Conservation (phyloP, 2,888 invertebrate species). For the Entomobrya multifasciata region DNA sequence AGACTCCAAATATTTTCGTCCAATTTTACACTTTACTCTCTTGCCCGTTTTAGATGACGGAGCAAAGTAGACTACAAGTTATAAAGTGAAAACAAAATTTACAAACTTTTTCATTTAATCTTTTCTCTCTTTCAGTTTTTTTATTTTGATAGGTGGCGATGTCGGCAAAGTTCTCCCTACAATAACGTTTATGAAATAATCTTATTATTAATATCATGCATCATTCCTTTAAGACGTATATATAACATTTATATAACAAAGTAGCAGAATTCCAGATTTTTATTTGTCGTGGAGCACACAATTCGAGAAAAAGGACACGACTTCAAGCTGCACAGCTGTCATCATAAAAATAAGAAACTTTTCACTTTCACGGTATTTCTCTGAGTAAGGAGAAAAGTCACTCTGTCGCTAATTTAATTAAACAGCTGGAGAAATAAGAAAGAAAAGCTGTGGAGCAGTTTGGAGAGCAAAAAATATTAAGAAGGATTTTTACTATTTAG, state of each 20-base stretch:
- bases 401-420: slow-evolving; percentile 46
- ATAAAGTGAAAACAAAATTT: not conserved
- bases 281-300: no score
- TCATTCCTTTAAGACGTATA: not conserved
- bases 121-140: not conserved
- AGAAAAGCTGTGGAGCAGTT: no score
- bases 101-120: not conserved
- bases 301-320: not conserved
- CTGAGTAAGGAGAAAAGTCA: no score
- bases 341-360: slow-evolving; percentile 49
- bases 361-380: slow-evolving; percentile 39
- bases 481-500: no score
- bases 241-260: no score
- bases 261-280: no score
- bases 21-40: not conserved
- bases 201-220: slow-evolving; percentile 51
- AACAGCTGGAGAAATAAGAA: slow-evolving; percentile 11
- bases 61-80: not conserved
- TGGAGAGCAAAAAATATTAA: no score
- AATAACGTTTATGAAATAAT: slow-evolving; percentile 5
- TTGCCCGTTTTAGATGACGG: not conserved
- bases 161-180: no score
- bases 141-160: not conserved
- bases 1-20: no score
- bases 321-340: slow-evolving; percentile 39